Percentiles rank a stretch among this genome's conserved stretches.
These are phyloP conservation scores for Rhinophrynus dorsalis DNA, from an alignment of 2,797 vertebrate species.

Conservation along the genomic window DNA sequence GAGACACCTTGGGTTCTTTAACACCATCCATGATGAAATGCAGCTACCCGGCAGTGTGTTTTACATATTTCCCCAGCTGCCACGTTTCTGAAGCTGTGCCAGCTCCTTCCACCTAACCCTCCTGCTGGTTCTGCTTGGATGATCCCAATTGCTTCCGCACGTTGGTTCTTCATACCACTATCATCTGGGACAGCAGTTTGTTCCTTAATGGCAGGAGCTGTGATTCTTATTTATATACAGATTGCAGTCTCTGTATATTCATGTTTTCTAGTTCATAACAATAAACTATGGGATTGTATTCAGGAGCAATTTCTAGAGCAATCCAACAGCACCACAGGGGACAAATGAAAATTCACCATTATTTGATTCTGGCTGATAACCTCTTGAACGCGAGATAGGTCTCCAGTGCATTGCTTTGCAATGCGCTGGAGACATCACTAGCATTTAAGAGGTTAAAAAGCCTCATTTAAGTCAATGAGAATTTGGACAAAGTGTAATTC, in stretches of 20 bases:
- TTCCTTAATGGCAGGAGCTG: constrained; percentile 7
- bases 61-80: constrained; percentile 33
- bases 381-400: too few relatives aligned
- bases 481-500: too few relatives aligned
- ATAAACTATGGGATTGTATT: too few relatives aligned
- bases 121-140: constrained; percentile 27
- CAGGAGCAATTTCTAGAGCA: too few relatives aligned
- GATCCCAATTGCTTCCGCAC: constrained; percentile 27
- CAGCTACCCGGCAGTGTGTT: constrained; percentile 29
- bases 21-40: constrained; percentile 27
- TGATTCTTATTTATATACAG: constrained; percentile 4
- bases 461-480: too few relatives aligned
- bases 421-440: too few relatives aligned
- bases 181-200: constrained; percentile 22
- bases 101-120: constrained; percentile 9
- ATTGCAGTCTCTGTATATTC: constrained; percentile 2
- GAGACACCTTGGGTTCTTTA: constrained; percentile 29
- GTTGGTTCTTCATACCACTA: constrained; percentile 20
- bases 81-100: constrained; percentile 13
- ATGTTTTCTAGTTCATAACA: too few relatives aligned
- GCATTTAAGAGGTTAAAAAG: too few relatives aligned
- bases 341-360: too few relatives aligned
- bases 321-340: too few relatives aligned
- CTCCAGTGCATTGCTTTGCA: too few relatives aligned
- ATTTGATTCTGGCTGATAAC: too few relatives aligned